These are phyloP conservation scores for Vultur gryphus DNA, from an alignment of 2,797 vertebrate species.

Conservation along the genomic window DNA sequence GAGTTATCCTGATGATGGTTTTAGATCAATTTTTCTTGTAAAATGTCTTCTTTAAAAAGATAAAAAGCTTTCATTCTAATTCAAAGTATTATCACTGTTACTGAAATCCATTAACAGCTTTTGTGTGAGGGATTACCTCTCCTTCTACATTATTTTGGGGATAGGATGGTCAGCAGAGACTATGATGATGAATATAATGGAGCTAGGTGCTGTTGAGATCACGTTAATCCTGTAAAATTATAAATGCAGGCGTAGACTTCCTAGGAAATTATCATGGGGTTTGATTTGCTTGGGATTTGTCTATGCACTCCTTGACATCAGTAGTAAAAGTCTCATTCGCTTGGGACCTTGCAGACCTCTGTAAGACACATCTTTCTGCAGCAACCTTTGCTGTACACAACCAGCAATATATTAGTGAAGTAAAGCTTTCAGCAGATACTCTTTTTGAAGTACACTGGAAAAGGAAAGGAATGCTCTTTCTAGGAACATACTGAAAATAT, in stretches of 20 bases:
- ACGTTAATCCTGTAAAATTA: neutral
- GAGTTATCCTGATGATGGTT: neutral
- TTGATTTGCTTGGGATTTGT: neutral
- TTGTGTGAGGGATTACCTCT: neutral
- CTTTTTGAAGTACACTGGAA: neutral
- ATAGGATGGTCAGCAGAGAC: neutral
- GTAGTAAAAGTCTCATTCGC: neutral
- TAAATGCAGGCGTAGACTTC: neutral
- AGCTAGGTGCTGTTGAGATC: neutral
- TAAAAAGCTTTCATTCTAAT: neutral
- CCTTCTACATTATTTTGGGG: neutral
- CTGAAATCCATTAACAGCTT: neutral
- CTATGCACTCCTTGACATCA: neutral
- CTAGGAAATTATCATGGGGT: neutral
- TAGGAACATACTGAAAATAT: neutral
- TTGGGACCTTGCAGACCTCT: neutral
- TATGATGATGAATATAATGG: neutral
- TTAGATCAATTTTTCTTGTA: neutral
- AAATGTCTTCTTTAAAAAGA: neutral
- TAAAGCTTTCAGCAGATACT: neutral
- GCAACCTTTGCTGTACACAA: neutral
- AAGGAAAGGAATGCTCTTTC: neutral
- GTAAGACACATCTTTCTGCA: neutral
- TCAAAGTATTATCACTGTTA: neutral
- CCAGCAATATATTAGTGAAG: neutral